Percentiles rank a stretch among this genome's conserved stretches.
phyloP scores from a whole-genome alignment of 1,140 invertebrate species.

The Sycophaga agraensis region DNA sequence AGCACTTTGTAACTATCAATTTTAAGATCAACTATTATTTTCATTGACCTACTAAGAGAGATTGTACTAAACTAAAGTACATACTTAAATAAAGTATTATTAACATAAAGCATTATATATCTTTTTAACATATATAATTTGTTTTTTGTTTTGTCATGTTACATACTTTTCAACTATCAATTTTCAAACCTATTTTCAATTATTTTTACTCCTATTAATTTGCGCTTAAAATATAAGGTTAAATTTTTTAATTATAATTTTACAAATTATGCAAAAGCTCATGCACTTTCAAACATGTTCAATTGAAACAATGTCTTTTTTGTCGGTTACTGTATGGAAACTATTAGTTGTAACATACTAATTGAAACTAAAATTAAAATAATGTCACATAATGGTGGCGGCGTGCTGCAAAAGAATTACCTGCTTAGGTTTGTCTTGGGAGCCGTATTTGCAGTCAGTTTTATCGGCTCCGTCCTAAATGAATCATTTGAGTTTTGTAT shows the following conservation, averaged over 20 bases:
- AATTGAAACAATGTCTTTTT: background rate
- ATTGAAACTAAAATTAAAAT: background rate
- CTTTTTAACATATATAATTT: too few relatives aligned
- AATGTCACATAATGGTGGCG: slow-evolving; percentile 20
- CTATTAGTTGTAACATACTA: slow-evolving; percentile 3
- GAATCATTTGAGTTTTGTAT: slow-evolving; percentile 46
- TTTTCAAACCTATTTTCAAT: too few relatives aligned
- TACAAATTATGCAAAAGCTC: background rate
- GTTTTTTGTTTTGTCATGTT: too few relatives aligned
- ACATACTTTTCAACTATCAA: too few relatives aligned
- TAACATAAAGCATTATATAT: too few relatives aligned
- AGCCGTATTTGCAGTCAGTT: slow-evolving; percentile 82
- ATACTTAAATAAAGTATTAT: too few relatives aligned
- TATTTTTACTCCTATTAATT: too few relatives aligned
- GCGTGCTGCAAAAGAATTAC: slow-evolving; percentile 49
- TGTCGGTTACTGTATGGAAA: background rate
- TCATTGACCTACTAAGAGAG: too few relatives aligned
- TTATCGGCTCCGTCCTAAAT: slow-evolving; percentile 63
- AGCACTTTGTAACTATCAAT: too few relatives aligned
- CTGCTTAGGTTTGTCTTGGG: slow-evolving; percentile 92
- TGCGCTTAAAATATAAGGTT: too few relatives aligned
- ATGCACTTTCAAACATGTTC: background rate
- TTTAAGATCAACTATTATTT: too few relatives aligned
- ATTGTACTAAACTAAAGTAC: too few relatives aligned
- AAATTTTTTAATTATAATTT: background rate